These are phyloP conservation scores for Sminthurides aquaticus DNA, from an alignment of 2,888 invertebrate genomes.

Conservation along the genomic window DNA sequence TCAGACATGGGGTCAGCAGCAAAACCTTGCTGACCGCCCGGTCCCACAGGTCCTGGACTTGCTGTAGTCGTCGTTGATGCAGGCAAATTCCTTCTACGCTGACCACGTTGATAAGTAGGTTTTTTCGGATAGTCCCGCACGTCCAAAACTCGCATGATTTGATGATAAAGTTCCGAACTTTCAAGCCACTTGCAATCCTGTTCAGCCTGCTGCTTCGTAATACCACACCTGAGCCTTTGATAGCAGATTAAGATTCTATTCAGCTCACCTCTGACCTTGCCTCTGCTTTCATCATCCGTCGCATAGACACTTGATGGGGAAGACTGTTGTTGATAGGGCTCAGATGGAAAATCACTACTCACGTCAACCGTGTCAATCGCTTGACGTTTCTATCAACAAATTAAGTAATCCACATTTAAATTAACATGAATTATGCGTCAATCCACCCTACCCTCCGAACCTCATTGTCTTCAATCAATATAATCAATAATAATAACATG, in stretches of 20 bases:
- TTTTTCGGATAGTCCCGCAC: conserved; percentile 14
- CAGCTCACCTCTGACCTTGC: conserved; percentile 12
- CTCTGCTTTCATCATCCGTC: neutral
- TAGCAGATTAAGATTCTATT: conserved; percentile 18
- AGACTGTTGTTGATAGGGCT: too few species aligned
- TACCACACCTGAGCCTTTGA: conserved; percentile 15
- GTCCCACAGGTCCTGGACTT: neutral
- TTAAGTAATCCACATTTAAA: too few species aligned
- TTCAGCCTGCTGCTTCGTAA: conserved; percentile 14
- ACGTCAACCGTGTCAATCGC: neutral
- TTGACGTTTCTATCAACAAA: neutral
- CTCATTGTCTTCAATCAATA: too few species aligned
- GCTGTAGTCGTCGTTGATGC: neutral
- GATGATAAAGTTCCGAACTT: conserved; percentile 14
- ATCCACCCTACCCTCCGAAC: too few species aligned
- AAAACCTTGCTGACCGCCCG: neutral
- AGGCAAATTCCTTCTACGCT: neutral
- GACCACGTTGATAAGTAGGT: neutral
- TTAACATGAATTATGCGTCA: too few species aligned
- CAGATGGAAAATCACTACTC: neutral
- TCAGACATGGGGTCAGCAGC: neutral
- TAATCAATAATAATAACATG: too few species aligned
- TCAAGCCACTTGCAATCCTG: conserved; percentile 19
- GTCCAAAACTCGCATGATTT: conserved; percentile 18
- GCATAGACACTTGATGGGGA: too few species aligned